phyloP scores from a whole-genome alignment of 2,113 vertebrate genomes.

The Triplophysa tibetana region DNA sequence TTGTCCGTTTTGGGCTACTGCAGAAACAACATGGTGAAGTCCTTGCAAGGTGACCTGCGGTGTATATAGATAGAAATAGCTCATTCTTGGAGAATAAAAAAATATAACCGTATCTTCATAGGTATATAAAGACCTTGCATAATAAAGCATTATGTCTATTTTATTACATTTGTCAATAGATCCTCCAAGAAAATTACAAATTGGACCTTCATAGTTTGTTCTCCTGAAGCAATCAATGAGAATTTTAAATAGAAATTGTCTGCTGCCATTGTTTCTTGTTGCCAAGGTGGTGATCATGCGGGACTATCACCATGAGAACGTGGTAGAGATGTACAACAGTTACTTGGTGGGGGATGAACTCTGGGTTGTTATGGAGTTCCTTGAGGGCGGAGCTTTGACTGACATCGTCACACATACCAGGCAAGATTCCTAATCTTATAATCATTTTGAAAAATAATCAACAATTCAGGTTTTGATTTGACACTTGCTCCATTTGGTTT shows the following conservation, averaged over 20 bases:
- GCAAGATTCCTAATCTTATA: conserved; percentile 59
- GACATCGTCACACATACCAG: conserved; percentile 97
- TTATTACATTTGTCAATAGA: no score
- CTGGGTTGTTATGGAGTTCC: conserved; percentile 98
- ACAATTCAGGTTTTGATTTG: neutral
- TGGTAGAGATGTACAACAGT: conserved; percentile 99
- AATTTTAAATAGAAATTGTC: neutral
- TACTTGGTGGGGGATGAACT: conserved; percentile 95
- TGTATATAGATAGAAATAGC: no score
- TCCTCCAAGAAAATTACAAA: no score
- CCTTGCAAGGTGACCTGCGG: no score
- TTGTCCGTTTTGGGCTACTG: no score
- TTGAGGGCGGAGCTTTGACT: conserved; percentile 91
- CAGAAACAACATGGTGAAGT: no score
- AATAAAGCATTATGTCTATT: no score
- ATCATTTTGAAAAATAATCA: neutral
- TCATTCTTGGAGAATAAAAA: no score
- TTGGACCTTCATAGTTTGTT: neutral
- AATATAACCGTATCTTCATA: no score
- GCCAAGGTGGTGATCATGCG: conserved; percentile 94
- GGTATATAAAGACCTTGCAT: no score
- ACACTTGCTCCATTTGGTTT: neutral
- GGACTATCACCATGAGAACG: conserved; percentile 95
- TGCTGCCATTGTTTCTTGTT: conserved; percentile 24
- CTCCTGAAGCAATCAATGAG: neutral